Evolutionary conservation across 1,140 invertebrate genomes (phyloP), one percentile per base, ranked within the genome.

Genomic region (Zaprionus kolodkinae): DNA sequence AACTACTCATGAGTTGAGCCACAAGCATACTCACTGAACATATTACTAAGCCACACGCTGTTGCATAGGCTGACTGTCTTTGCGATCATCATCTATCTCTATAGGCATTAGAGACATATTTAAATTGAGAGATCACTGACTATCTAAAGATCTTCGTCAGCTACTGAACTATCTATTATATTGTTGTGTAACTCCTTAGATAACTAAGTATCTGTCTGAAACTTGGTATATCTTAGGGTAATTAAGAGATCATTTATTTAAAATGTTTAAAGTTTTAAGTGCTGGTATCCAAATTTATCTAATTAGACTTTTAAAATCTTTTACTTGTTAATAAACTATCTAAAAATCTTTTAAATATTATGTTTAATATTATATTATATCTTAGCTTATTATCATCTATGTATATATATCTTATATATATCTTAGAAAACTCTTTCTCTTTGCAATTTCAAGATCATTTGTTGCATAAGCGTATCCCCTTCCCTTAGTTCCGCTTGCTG

Each of bases 1-100:
- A 21, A 21, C 38, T 66, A n/a, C 27, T 13, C 52, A 43, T 9
- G 38, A 21, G 9, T 56, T 45, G 40, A 45, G 13, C 36, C 11
- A 38, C 36, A 11, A 15, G 15, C 6, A 15, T 12, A 80, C 68
- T 50, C 17, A 50, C 2, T 50, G n/a, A 45, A 45, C n/a, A 45
- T 45, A 45, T 45, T 21, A 50, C 21, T 50, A 50, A 50, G 25
- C 11, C 11, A 30, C 45, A 25, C 25, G 17, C 17, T 25, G 45
- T 43, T 43, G 13, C n/a, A 43, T 43, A n/a, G 38, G 40, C 40
- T 15, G 15, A 15, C 40, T 45, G n/a, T 45, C 40, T 45, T 15
- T 15, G 2, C 21, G 21, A 45, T n/a, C 0, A 45, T 45, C 40
- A 45, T 15, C 40, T 10, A 45, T 15, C 40, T 10, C 40, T 45